These are phyloP conservation scores for Protonibea diacanthus DNA, from an alignment of 2,797 vertebrate genomes.

Conservation along the genomic window DNA sequence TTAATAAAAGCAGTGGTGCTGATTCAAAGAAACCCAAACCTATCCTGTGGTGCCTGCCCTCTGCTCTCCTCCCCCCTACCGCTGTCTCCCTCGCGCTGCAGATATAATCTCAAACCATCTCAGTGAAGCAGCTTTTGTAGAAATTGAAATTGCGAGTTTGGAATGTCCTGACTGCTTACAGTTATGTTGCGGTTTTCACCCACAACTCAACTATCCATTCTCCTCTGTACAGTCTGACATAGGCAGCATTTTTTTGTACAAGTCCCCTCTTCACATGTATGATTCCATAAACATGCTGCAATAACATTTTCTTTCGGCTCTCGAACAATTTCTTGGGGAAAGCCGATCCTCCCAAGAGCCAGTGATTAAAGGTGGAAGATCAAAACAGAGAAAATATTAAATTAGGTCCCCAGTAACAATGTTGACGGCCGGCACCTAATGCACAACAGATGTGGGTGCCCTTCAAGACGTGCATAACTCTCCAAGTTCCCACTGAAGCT, in stretches of 20 bases:
- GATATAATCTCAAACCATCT: slow-evolving; percentile 90
- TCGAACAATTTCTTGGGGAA: slow-evolving; percentile 96
- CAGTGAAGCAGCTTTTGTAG: slow-evolving; percentile 84
- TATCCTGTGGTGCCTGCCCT: slow-evolving; percentile 76
- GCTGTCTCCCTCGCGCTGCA: slow-evolving; percentile 85
- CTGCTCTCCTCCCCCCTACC: slow-evolving; percentile 74
- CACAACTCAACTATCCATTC: slow-evolving; percentile 68
- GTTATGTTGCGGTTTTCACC: slow-evolving; percentile 92
- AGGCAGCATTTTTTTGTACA: slow-evolving; percentile 58
- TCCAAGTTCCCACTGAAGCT: slow-evolving; percentile 83
- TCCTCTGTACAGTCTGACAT: slow-evolving; percentile 85
- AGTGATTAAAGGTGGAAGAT: slow-evolving; percentile 99
- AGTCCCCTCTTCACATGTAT: slow-evolving; percentile 90
- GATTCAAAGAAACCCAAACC: slow-evolving; percentile 81
- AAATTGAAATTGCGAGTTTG: slow-evolving; percentile 91
- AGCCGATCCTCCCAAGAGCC: slow-evolving; percentile 96
- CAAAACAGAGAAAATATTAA: slow-evolving; percentile 98
- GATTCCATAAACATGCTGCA: slow-evolving; percentile 99
- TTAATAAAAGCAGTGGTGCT: slow-evolving; percentile 90
- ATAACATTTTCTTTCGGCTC: slow-evolving; percentile 99
- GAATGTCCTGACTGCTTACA: slow-evolving; percentile 93
- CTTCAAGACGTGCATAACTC: slow-evolving; percentile 84
- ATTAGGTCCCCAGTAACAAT: slow-evolving; percentile 98
- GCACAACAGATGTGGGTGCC: slow-evolving; percentile 94
- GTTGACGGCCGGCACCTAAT: slow-evolving; percentile 96